These are phyloP conservation scores for Mamestra brassicae DNA, from an alignment of 2,888 invertebrate species.

Conservation along the genomic window DNA sequence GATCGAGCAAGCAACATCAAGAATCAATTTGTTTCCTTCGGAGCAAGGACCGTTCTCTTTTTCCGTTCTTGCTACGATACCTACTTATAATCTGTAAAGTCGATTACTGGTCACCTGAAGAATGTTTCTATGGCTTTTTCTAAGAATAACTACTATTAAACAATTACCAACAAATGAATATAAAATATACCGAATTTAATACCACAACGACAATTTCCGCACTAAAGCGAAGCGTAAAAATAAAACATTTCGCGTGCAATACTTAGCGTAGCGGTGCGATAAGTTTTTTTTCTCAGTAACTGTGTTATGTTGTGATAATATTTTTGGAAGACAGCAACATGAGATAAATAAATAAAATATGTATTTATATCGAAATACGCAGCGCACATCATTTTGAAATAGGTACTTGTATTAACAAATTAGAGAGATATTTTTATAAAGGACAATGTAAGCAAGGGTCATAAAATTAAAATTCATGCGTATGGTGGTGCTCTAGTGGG, in stretches of 20 bases:
- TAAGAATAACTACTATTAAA: no score
- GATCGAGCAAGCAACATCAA: slow-evolving; percentile 80
- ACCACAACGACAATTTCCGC: slow-evolving; percentile 60
- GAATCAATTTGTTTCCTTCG: slow-evolving; percentile 86
- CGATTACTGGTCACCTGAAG: slow-evolving; percentile 65
- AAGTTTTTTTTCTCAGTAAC: no score
- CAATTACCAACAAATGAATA: no score
- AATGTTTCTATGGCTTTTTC: background rate
- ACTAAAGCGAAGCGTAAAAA: background rate
- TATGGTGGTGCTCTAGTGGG: slow-evolving; percentile 80
- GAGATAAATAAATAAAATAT: background rate
- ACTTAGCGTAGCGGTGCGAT: background rate
- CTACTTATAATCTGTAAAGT: slow-evolving; percentile 71
- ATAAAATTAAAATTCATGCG: slow-evolving; percentile 81
- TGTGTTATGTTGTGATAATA: no score
- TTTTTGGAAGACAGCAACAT: no score
- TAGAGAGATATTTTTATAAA: slow-evolving; percentile 52
- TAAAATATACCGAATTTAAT: background rate
- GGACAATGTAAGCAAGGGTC: slow-evolving; percentile 64
- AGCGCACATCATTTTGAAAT: background rate
- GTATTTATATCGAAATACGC: background rate
- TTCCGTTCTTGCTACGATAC: slow-evolving; percentile 71
- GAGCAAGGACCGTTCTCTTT: slow-evolving; percentile 58
- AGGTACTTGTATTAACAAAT: slow-evolving; percentile 24
- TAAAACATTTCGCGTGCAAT: background rate